Base-by-base conservation (phyloP, 2,797 vertebrate genomes). In the Australoheros facetus region DNA sequence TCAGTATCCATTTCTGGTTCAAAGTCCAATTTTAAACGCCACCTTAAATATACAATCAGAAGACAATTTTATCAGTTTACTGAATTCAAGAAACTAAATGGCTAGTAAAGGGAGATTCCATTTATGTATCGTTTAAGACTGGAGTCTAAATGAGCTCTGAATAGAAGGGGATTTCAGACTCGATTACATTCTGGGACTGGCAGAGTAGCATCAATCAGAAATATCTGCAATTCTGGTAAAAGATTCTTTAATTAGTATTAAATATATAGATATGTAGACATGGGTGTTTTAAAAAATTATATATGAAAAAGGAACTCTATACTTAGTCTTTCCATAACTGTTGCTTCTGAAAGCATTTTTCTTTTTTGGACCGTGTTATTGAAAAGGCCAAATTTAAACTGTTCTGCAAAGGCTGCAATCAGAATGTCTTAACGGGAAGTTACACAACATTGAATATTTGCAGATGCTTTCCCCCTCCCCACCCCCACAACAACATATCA, bases 1-100 rank as follows among this genome's bases (percentile, higher is more conserved):
- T 94, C 94, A 59, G 81, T 71, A 84, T 95, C 95, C 94, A 96
- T 95, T 82, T 84, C 73, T 85, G 81, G 37, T 56, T 92, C 82
- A 62, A 69, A 88, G 73, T 87, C 83, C 73, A 82, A 85, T 23
- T 79, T 79, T n/a, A 80, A 57, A 76, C 87, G 85, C 83, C 83
- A 93, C 92, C 91, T 91, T 81, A 56, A 79, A 86, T 3, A 71
- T 3, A 90, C 4, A 26, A 62, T 26, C 5, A 54, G 48, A 79
- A 69, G 2, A 83, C 3, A 71, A 19, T 59, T 45, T 13, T 8
- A 76, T 81, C 45, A 69, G 30, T 51, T 69, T 8, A 30, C 17
- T n/a, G 2, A 69, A 32, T 32, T 69, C 26, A 69, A 14, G 39
- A 66, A 42, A 17, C 4, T 4, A 26, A 37, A 66, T 28, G 42